Percentiles rank a stretch among this genome's conserved stretches.
phyloP scores from a whole-genome alignment of 2,888 invertebrate genomes.

The Tholera decimalis region DNA sequence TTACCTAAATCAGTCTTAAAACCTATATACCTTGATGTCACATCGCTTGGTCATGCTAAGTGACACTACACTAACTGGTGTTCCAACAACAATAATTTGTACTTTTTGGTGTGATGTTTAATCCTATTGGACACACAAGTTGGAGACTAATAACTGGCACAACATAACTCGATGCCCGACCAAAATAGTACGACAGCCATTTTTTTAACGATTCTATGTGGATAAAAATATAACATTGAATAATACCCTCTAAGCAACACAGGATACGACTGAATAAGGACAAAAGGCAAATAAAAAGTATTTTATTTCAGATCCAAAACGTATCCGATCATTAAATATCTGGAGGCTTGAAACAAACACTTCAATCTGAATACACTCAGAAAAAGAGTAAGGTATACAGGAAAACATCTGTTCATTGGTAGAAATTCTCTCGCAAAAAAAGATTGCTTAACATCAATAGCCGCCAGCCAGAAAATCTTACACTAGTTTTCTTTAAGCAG shows the following conservation, averaged over 20 bases:
- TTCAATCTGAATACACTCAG: slow-evolving; percentile 17
- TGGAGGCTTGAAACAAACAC: slow-evolving; percentile 32
- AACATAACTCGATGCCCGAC: not conserved
- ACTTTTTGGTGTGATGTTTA: no score
- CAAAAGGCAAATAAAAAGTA: slow-evolving; percentile 25
- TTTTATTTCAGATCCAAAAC: slow-evolving; percentile 17
- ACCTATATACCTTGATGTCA: no score
- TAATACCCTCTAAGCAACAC: not conserved
- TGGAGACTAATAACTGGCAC: not conserved
- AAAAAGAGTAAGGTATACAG: not conserved
- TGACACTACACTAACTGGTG: no score
- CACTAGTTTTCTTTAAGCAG: no score
- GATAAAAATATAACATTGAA: not conserved
- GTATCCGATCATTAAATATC: slow-evolving; percentile 20
- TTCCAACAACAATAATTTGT: no score
- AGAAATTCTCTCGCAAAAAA: not conserved
- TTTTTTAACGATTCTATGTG: not conserved
- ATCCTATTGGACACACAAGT: no score
- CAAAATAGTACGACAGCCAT: no score
- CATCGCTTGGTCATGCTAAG: no score
- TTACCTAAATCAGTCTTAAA: no score
- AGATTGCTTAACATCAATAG: not conserved
- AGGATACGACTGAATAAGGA: not conserved
- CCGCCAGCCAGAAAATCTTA: no score
- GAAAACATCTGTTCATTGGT: not conserved